A percentile compares a stretch with the other conserved stretches of the same genome.
phyloP scores from a whole-genome alignment of 2,797 vertebrate species.

The Phylloscopus collybita region DNA sequence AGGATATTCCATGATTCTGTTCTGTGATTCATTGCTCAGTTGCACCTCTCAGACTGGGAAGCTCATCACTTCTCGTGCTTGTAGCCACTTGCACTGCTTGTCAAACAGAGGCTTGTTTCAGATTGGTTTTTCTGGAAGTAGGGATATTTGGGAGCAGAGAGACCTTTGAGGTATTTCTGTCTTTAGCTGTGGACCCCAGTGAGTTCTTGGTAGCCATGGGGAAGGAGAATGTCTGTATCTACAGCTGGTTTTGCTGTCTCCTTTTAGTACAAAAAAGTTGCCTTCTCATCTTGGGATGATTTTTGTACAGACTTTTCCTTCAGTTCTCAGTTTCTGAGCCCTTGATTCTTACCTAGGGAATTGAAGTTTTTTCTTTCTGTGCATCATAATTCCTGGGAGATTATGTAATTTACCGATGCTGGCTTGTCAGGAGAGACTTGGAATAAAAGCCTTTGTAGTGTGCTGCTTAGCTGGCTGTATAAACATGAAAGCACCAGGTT shows the following conservation, averaged over 20 bases:
- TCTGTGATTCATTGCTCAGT: neutral
- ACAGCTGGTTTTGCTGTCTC: neutral
- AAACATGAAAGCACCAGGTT: conserved; percentile 55
- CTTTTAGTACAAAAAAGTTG: neutral
- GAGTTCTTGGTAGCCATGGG: neutral
- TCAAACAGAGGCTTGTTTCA: neutral
- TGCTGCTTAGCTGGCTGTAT: conserved; percentile 41
- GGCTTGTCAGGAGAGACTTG: conserved; percentile 37
- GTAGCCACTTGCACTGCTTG: neutral
- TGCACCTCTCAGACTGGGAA: neutral
- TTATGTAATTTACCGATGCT: conserved; percentile 59
- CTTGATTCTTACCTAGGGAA: neutral
- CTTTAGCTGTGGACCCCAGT: neutral
- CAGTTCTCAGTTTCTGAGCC: neutral
- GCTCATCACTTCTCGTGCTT: neutral
- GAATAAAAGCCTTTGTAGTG: conserved; percentile 43
- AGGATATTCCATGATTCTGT: neutral
- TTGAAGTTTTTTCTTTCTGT: neutral
- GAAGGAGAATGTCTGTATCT: neutral
- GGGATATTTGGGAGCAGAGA: neutral
- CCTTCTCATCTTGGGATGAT: neutral
- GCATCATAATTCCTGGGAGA: conserved; percentile 27
- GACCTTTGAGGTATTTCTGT: neutral
- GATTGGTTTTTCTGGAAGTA: neutral
- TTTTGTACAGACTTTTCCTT: neutral